A percentile compares a stretch with the other conserved stretches of the same genome.
phyloP scores from a whole-genome alignment of 2,888 invertebrate genomes.

The Neuroscelio doddi region DNA sequence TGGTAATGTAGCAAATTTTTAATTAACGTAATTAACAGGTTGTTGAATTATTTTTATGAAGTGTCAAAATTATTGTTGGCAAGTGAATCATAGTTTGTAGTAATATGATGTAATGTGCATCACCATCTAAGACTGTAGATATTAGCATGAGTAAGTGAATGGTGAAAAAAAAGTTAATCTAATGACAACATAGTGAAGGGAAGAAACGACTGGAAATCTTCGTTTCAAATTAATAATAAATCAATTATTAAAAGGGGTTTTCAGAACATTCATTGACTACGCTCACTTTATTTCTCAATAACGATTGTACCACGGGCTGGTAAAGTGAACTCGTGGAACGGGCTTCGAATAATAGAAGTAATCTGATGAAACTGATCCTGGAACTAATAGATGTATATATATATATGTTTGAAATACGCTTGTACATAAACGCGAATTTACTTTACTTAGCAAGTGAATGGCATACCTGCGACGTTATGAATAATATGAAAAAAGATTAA shows the following conservation, averaged over 20 bases:
- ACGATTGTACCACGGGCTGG: constrained; percentile 71
- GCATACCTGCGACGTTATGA: too few relatives aligned
- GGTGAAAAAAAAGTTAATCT: constrained; percentile 17
- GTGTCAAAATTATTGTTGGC: too few relatives aligned
- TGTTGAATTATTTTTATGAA: too few relatives aligned
- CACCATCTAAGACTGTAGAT: background rate
- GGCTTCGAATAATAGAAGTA: constrained; percentile 72
- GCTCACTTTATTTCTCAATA: constrained; percentile 68
- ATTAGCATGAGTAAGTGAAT: constrained; percentile 1
- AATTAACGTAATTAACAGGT: too few relatives aligned
- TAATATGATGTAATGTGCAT: too few relatives aligned
- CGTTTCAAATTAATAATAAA: constrained; percentile 33
- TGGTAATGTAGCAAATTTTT: constrained; percentile 32
- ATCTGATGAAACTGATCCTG: constrained; percentile 60
- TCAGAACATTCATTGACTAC: constrained; percentile 47
- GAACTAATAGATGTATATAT: constrained; percentile 51
- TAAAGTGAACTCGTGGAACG: constrained; percentile 70
- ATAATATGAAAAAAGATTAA: too few relatives aligned
- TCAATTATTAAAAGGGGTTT: constrained; percentile 39
- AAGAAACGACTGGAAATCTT: constrained; percentile 23
- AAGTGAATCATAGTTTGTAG: too few relatives aligned
- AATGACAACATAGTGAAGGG: constrained; percentile 11
- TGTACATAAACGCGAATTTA: too few relatives aligned
- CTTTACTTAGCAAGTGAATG: too few relatives aligned
- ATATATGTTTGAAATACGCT: too few relatives aligned